Conservation (phyloP, 1,140 invertebrate species). For the Drosophila bifasciata region DNA sequence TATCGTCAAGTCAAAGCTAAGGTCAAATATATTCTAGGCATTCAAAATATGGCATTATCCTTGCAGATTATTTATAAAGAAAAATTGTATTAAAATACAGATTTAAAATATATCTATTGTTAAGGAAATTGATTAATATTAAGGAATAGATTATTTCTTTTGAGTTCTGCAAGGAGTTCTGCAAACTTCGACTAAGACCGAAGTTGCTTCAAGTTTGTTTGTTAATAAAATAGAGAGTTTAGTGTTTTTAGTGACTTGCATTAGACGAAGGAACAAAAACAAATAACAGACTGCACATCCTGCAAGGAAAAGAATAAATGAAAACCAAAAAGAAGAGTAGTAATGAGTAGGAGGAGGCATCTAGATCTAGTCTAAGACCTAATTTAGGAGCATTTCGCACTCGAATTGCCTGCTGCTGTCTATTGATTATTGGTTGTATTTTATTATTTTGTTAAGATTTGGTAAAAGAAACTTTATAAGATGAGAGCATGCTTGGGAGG, state of each 20-base stretch:
- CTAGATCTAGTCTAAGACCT: conserved; percentile 68
- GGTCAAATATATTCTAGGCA: conserved; percentile 39
- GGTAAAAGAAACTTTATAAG: conserved; percentile 71
- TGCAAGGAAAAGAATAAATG: conserved; percentile 23
- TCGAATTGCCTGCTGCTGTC: conserved; percentile 38
- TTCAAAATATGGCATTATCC: conserved; percentile 16
- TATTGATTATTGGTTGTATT: conserved; percentile 32
- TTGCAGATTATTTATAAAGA: conserved; percentile 21
- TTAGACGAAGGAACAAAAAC: conserved; percentile 29
- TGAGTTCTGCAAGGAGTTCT: conserved; percentile 27
- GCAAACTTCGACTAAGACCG: conserved; percentile 23
- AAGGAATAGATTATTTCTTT: too few relatives aligned
- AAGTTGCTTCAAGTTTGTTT: conserved; percentile 10
- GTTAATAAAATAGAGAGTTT: conserved; percentile 9
- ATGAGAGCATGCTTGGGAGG: conserved; percentile 84
- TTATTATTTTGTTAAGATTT: conserved; percentile 51
- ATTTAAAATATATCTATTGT: too few relatives aligned
- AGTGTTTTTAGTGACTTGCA: conserved; percentile 37
- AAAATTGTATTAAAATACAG: not conserved
- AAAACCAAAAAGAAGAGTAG: conserved; percentile 26
- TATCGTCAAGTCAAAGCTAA: conserved; percentile 41
- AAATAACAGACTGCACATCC: conserved; percentile 48
- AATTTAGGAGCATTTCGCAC: conserved; percentile 37
- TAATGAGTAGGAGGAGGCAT: conserved; percentile 30
- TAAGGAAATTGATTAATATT: too few relatives aligned